Evolutionary conservation across 1,140 invertebrate genomes (phyloP).

Genomic region (Probaryconus sp.): DNA sequence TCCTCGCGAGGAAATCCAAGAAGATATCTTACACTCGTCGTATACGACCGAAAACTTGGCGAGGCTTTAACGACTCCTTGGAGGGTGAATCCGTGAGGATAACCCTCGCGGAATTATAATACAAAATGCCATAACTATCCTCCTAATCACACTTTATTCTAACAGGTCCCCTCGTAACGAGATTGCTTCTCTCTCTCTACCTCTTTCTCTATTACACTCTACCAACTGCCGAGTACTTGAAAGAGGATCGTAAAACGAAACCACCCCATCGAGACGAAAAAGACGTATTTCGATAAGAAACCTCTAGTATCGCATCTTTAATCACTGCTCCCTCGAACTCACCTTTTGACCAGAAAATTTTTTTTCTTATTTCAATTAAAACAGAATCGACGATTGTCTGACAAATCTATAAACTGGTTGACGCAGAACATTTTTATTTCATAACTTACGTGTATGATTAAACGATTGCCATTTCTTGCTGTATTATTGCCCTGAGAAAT

Average conservation of each 20-base stretch:
- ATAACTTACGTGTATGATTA: constrained; percentile 12
- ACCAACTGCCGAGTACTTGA: constrained; percentile 67
- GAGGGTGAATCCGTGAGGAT: constrained; percentile 62
- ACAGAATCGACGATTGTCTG: too few relatives aligned
- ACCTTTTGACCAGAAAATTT: neutral
- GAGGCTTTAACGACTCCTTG: constrained; percentile 70
- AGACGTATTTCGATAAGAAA: constrained; percentile 65
- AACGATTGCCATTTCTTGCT: constrained; percentile 17
- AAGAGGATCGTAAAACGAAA: constrained; percentile 75
- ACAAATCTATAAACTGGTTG: too few relatives aligned
- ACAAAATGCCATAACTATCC: constrained; percentile 77
- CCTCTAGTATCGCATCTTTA: constrained; percentile 51
- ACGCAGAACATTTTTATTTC: neutral
- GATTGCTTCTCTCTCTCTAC: constrained; percentile 63
- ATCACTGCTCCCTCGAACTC: constrained; percentile 33
- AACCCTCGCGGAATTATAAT: constrained; percentile 76
- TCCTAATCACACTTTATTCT: constrained; percentile 78
- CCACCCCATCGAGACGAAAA: constrained; percentile 69
- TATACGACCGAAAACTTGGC: constrained; percentile 69
- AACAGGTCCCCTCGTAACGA: constrained; percentile 75
- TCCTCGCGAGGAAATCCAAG: constrained; percentile 49
- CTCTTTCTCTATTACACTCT: constrained; percentile 60
- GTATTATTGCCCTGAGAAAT: neutral
- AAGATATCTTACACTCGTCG: constrained; percentile 60
- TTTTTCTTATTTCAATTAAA: too few relatives aligned